Conservation (phyloP, 2,888 invertebrate genomes). For the Ophion obscuratus region DNA sequence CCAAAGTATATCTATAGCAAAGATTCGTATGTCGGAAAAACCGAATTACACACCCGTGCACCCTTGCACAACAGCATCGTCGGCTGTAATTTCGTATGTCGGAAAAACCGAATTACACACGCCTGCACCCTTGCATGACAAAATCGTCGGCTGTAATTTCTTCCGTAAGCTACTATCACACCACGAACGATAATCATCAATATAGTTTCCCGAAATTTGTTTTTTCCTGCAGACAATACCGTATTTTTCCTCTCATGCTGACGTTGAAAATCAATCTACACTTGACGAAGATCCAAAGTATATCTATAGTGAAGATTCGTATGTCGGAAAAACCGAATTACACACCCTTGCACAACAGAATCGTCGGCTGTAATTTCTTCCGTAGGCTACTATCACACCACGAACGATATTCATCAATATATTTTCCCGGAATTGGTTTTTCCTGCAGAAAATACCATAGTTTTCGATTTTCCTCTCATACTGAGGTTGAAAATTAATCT, state of each 20-base stretch:
- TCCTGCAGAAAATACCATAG: neutral
- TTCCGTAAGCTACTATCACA: neutral
- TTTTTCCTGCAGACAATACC: neutral
- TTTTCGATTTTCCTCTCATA: neutral
- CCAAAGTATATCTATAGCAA: neutral
- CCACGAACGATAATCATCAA: neutral
- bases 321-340: conserved; percentile 9
- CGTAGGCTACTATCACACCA: neutral
- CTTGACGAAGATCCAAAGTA: neutral
- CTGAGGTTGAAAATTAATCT: neutral
- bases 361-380: neutral
- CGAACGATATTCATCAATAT: neutral
- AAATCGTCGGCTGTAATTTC: neutral
- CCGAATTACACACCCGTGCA: too few relatives aligned
- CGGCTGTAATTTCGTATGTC: too few relatives aligned
- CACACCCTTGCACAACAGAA: neutral
- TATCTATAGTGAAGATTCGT: neutral
- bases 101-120: conserved; percentile 11
- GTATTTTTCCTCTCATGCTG: neutral
- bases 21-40: neutral
- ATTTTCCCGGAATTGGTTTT: neutral
- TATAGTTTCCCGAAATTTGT: neutral
- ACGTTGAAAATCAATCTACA: neutral
- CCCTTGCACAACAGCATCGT: too few relatives aligned
- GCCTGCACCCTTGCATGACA: neutral